Conservation (phyloP, 2,797 vertebrate species). For the Nannoperca australis region DNA sequence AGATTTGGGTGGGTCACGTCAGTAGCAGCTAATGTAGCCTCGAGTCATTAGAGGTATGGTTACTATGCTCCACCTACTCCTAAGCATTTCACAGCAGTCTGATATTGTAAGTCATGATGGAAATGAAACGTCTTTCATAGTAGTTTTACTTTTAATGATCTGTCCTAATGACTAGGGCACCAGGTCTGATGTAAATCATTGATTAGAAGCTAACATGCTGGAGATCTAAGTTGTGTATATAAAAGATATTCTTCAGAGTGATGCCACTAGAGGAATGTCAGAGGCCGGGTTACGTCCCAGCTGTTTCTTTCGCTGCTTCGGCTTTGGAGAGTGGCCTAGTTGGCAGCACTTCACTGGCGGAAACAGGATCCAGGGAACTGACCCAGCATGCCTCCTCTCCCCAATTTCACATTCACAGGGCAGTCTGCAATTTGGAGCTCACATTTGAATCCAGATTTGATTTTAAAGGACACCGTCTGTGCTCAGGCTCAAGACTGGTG, state of each 20-base stretch:
- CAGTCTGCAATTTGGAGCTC: constrained; percentile 53
- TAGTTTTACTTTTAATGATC: constrained; percentile 1
- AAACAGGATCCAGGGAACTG: constrained; percentile 56
- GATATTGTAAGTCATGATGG: background rate
- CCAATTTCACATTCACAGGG: constrained; percentile 56
- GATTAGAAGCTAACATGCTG: constrained; percentile 8
- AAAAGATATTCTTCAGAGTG: constrained; percentile 49
- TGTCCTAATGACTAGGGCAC: background rate
- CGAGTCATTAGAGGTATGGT: too few relatives aligned
- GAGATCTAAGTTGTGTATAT: constrained; percentile 19
- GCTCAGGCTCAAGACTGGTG: constrained; percentile 25
- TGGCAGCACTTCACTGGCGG: constrained; percentile 69
- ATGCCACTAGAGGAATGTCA: constrained; percentile 40
- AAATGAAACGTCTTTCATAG: background rate
- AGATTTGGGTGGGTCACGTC: too few relatives aligned
- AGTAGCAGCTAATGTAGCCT: too few relatives aligned
- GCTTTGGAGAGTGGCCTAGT: constrained; percentile 50
- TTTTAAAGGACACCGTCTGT: constrained; percentile 43
- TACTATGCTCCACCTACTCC: background rate
- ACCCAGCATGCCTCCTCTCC: constrained; percentile 60
- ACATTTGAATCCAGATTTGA: constrained; percentile 52
- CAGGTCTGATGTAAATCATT: constrained; percentile 5
- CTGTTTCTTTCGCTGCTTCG: constrained; percentile 33
- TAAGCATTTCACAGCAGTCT: background rate
- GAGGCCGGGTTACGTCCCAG: constrained; percentile 47